Conservation (phyloP, 2,797 vertebrate genomes). For the Spizella passerina region DNA sequence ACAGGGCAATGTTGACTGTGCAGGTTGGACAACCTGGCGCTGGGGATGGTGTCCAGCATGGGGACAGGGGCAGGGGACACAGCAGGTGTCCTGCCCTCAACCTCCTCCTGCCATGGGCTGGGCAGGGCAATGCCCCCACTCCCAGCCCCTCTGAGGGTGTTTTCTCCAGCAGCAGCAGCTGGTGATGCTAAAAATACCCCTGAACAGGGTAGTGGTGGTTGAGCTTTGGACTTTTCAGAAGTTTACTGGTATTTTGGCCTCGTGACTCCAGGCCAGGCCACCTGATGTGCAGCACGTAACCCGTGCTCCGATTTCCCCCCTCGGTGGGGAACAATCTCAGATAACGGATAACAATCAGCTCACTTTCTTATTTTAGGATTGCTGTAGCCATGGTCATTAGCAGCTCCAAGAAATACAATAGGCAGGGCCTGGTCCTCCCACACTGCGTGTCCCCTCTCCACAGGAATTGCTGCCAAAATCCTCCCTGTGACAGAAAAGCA, state of each 20-base stretch:
- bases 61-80: not conserved
- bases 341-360: not conserved
- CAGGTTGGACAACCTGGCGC: not conserved
- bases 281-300: not conserved
- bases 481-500: not conserved
- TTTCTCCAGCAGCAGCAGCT: not conserved
- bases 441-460: not conserved
- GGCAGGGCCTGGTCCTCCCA: not conserved
- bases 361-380: constrained; percentile 50
- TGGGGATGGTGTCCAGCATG: fast-evolving
- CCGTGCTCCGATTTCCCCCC: not conserved
- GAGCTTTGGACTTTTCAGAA: constrained; percentile 16
- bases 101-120: not conserved
- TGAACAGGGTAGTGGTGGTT: not conserved
- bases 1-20: not conserved
- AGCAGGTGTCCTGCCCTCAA: not conserved
- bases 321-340: not conserved
- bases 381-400: not conserved
- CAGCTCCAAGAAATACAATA: constrained; percentile 10
- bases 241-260: not conserved
- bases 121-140: not conserved
- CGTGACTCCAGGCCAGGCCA: not conserved
- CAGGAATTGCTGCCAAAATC: not conserved
- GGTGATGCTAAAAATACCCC: constrained; percentile 22
- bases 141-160: fast-evolving